Conservation (phyloP, 64 coral and sea anemone species). For the Cladopsammia gracilis region DNA sequence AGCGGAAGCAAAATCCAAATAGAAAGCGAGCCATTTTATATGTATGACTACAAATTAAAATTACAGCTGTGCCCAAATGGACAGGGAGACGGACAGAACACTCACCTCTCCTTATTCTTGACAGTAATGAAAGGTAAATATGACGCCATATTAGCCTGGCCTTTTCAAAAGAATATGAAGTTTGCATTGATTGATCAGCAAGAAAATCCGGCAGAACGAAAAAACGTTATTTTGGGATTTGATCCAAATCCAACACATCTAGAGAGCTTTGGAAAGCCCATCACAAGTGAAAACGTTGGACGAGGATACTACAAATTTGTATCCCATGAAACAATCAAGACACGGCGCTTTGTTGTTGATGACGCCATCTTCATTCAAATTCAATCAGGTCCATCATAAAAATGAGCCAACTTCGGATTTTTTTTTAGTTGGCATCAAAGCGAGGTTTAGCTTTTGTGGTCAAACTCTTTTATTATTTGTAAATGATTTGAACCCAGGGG, state of each 20-base stretch:
- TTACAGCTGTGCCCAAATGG: neutral
- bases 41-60: neutral
- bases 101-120: neutral
- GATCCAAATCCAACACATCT: neutral
- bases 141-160: neutral
- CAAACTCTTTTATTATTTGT: too few species aligned
- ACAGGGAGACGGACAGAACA: neutral
- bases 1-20: neutral
- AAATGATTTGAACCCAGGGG: too few species aligned
- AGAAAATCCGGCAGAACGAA: neutral
- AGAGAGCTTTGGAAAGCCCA: neutral
- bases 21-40: neutral
- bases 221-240: neutral
- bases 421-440: too few species aligned
- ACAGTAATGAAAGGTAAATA: constrained; percentile 17
- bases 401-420: too few species aligned
- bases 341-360: neutral
- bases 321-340: too few species aligned
- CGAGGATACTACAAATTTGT: neutral
- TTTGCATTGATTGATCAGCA: constrained; percentile 11
- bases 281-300: neutral
- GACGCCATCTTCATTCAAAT: neutral
- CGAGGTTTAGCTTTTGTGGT: too few species aligned
- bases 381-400: neutral
- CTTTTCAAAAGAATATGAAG: neutral